Evolutionary conservation across 1,140 invertebrate species (phyloP).

Genomic region (Apis cerana): DNA sequence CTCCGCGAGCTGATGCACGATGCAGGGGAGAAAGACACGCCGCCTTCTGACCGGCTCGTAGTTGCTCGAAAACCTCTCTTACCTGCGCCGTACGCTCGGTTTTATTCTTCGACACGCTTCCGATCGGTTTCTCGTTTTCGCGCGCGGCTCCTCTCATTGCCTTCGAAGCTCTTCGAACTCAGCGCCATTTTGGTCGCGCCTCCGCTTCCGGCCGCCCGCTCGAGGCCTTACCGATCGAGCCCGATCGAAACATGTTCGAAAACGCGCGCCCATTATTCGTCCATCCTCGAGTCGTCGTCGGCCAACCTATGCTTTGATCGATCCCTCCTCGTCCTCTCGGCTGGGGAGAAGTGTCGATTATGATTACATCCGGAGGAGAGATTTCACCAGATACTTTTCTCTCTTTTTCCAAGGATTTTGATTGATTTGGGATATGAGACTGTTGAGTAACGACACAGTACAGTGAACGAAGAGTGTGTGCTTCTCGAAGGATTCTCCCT

Average conservation of each 20-base stretch:
- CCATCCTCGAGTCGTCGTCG: too few species aligned
- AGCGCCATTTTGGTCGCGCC: conserved; percentile 29
- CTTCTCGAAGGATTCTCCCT: neutral
- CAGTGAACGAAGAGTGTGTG: neutral
- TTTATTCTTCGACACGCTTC: conserved; percentile 58
- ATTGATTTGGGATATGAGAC: too few species aligned
- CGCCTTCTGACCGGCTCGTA: conserved; percentile 72
- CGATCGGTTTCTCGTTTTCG: conserved; percentile 39
- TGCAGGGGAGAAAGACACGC: conserved; percentile 76
- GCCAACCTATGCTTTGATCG: neutral
- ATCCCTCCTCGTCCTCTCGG: neutral
- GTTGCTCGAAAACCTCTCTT: conserved; percentile 77
- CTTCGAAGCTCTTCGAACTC: neutral
- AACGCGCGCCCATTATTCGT: conserved; percentile 1
- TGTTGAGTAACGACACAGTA: too few species aligned
- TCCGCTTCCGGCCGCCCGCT: conserved; percentile 1
- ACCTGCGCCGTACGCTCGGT: conserved; percentile 69
- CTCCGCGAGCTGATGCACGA: conserved; percentile 70
- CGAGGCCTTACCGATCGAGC: neutral
- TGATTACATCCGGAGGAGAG: too few species aligned
- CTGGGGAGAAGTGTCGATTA: too few species aligned
- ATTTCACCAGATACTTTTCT: too few species aligned
- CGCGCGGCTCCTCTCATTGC: too few species aligned
- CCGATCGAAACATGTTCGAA: conserved; percentile 1
- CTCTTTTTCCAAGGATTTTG: neutral